Percentiles rank a stretch among this genome's conserved stretches.
Evolutionary conservation across 2,797 vertebrate species (phyloP).

Genomic region (Darevskia mixta): DNA sequence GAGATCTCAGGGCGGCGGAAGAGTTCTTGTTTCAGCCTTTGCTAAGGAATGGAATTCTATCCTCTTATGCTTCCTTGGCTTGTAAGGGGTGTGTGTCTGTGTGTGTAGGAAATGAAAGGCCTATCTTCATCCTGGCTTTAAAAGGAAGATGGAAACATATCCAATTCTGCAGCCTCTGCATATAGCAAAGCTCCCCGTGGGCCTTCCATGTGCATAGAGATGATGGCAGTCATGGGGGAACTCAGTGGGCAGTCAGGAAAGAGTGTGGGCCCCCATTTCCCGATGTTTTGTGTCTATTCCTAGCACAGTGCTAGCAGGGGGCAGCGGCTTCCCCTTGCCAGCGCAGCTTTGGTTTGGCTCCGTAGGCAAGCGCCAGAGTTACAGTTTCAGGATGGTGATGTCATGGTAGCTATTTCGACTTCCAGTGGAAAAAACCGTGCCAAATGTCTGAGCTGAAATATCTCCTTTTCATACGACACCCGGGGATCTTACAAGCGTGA

Average conservation of each 20-base stretch:
- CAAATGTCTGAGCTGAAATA: constrained; percentile 39
- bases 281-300: constrained; percentile 56
- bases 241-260: constrained; percentile 47
- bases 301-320: constrained; percentile 67
- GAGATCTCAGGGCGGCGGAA: neutral
- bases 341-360: constrained; percentile 72
- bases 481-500: constrained; percentile 44
- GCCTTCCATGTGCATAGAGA: constrained; percentile 16
- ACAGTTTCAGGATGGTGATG: constrained; percentile 65
- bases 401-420: constrained; percentile 69
- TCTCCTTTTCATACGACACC: constrained; percentile 61
- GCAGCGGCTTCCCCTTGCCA: constrained; percentile 62
- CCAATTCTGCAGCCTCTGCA: constrained; percentile 41
- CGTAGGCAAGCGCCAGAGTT: constrained; percentile 69
- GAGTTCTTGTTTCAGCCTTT: neutral
- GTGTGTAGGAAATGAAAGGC: constrained; percentile 63
- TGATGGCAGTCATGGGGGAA: neutral
- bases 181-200: constrained; percentile 52
- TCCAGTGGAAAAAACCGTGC: constrained; percentile 52
- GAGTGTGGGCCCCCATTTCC: constrained; percentile 17
- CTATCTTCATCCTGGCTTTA: constrained; percentile 63
- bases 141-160: constrained; percentile 64
- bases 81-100: constrained; percentile 10
- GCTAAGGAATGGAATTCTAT: constrained; percentile 29
- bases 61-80: constrained; percentile 60